Evolutionary conservation across 1,140 invertebrate species (phyloP).

Genomic region (Trachymyrmex septentrionalis): DNA sequence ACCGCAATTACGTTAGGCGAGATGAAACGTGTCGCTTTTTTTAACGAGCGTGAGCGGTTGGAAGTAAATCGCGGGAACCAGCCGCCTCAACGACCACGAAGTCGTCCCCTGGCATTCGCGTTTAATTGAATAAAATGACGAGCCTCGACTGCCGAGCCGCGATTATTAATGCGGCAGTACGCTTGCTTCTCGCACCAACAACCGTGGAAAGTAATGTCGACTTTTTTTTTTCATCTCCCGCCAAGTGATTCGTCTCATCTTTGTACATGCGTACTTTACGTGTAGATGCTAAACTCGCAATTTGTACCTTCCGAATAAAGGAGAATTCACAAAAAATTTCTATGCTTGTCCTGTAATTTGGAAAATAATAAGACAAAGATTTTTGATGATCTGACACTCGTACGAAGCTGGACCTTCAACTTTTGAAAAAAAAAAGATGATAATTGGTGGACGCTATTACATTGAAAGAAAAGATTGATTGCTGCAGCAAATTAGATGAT

Average conservation of each 20-base stretch:
- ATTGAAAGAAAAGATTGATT: too few relatives aligned
- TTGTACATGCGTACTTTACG: not conserved
- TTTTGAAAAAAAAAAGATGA: too few relatives aligned
- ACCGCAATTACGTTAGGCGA: not conserved
- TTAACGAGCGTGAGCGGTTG: slow-evolving; percentile 19
- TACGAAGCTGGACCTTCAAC: too few relatives aligned
- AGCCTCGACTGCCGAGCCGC: slow-evolving; percentile 12
- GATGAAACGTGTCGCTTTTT: not conserved
- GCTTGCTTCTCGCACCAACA: slow-evolving; percentile 24
- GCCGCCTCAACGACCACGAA: not conserved
- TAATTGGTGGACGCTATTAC: too few relatives aligned
- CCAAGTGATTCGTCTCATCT: not conserved
- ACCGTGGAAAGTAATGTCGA: slow-evolving; percentile 32
- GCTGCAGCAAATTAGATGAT: too few relatives aligned
- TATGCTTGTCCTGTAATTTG: not conserved
- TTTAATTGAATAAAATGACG: slow-evolving; percentile 69
- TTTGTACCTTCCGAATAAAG: slow-evolving; percentile 1
- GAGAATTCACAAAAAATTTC: not conserved
- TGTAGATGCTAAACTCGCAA: slow-evolving; percentile 28
- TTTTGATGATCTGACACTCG: not conserved
- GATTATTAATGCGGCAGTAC: slow-evolving; percentile 62
- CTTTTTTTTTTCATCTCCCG: slow-evolving; percentile 45
- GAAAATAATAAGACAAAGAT: not conserved
- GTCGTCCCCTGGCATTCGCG: slow-evolving; percentile 17
- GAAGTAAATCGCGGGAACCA: slow-evolving; percentile 31